These are phyloP conservation scores for Pseudopipra pipra DNA, from an alignment of 2,113 vertebrate genomes.

Conservation along the genomic window DNA sequence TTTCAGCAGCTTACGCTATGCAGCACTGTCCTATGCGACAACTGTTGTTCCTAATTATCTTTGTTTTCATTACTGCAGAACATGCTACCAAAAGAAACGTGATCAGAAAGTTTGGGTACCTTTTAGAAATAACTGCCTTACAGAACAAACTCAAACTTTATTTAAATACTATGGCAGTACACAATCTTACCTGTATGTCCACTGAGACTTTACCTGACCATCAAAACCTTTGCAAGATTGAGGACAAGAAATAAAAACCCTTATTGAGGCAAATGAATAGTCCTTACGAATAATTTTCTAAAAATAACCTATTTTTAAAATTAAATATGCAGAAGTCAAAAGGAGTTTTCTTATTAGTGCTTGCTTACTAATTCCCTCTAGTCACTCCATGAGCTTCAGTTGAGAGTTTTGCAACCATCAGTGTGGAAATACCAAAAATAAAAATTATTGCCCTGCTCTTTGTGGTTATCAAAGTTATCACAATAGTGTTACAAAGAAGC, in stretches of 20 bases:
- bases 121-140: neutral
- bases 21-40: neutral
- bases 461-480: neutral
- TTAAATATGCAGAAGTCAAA: neutral
- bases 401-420: neutral
- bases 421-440: neutral
- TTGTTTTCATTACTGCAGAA: neutral
- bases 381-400: neutral
- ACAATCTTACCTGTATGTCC: neutral
- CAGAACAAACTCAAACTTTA: neutral
- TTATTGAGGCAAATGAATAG: neutral
- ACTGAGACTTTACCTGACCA: neutral
- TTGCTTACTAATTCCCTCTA: neutral
- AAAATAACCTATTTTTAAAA: neutral
- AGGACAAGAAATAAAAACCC: neutral
- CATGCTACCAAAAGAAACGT: neutral
- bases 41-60: neutral
- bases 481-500: neutral
- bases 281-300: neutral
- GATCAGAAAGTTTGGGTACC: neutral
- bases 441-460: neutral
- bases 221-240: neutral
- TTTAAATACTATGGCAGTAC: neutral
- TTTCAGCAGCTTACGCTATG: neutral
- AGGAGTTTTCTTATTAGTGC: neutral